Conservation (phyloP, 2,797 vertebrate species). For the Sardinella longiceps region DNA sequence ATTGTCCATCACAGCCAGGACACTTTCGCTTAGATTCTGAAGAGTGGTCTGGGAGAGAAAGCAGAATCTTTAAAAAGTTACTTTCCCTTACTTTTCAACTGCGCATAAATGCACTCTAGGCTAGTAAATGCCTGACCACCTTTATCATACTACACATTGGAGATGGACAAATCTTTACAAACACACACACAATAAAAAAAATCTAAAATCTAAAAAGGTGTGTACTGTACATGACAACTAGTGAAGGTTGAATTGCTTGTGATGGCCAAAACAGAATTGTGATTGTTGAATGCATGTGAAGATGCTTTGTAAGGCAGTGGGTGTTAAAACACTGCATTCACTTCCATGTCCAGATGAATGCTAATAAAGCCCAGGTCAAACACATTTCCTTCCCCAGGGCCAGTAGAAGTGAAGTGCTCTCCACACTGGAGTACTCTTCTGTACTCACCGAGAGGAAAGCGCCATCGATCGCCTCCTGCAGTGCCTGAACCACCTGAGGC, state of each 20-base stretch:
- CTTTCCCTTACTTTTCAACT: neutral
- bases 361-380: neutral
- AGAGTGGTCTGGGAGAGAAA: slow-evolving; percentile 82
- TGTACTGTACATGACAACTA: too few relatives aligned
- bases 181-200: neutral
- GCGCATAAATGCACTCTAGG: neutral
- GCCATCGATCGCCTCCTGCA: slow-evolving; percentile 96
- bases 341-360: neutral
- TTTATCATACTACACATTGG: neutral
- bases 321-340: neutral
- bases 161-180: neutral
- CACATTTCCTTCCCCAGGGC: neutral
- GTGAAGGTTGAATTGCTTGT: too few relatives aligned
- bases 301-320: too few relatives aligned
- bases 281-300: too few relatives aligned
- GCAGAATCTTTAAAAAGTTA: neutral
- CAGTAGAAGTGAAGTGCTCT: neutral
- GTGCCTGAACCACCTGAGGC: slow-evolving; percentile 92
- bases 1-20: slow-evolving; percentile 96
- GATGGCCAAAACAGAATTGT: too few relatives aligned
- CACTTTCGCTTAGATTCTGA: slow-evolving; percentile 92
- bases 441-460: slow-evolving; percentile 92
- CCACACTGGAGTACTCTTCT: neutral
- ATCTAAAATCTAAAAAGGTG: too few relatives aligned
- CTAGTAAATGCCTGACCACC: neutral